Evolutionary conservation across 1,140 invertebrate species (phyloP), one percentile per base, ranked within the genome.

Genomic region (Aphidius ervi): DNA sequence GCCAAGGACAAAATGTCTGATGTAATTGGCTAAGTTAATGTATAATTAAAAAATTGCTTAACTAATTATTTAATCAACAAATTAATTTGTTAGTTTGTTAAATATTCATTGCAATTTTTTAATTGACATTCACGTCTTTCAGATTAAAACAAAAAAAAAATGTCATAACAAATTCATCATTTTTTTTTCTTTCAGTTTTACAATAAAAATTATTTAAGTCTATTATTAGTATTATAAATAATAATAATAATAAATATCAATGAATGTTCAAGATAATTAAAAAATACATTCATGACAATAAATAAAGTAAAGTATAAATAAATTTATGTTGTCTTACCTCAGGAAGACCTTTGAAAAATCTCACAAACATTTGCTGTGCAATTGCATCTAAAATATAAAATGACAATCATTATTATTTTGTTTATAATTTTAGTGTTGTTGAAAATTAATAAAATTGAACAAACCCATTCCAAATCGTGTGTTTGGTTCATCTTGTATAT

Each of bases 341-440:
- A 56, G 85, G 82, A 46, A 87, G 73, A 67, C 76, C 76, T 64
- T 81, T 81, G 63, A 80, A 85, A 70, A 78, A 85, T 71, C 81
- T 78, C 37, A 86, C 76, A 65, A 86, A 86, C 62, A 78, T 75
- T 67, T 83, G 80, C 65, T 86, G 84, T 55, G 82, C 77, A 10
- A 80, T 64, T 54, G 79, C 72, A 82, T 85, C 85, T 86, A 74
- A 55, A 52, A 42, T 43, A 56, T 82, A 81, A 61, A 72, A 67
- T 67, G 16, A 16, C 16, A 67, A 70, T 67, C 62, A 9, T 20
- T 49, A 3, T n/a, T 49, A 46, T 16, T 46, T 5, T 40, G 20
- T 10, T 5, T 5, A 48, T 46, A 5, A 6, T 8, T 7, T 48
- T 58, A 40, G 20, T 3, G 41, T 4, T 23, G 16, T 42, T n/a